Conservation (phyloP, 1,140 invertebrate species). For the Drosophila subpulchrella region DNA sequence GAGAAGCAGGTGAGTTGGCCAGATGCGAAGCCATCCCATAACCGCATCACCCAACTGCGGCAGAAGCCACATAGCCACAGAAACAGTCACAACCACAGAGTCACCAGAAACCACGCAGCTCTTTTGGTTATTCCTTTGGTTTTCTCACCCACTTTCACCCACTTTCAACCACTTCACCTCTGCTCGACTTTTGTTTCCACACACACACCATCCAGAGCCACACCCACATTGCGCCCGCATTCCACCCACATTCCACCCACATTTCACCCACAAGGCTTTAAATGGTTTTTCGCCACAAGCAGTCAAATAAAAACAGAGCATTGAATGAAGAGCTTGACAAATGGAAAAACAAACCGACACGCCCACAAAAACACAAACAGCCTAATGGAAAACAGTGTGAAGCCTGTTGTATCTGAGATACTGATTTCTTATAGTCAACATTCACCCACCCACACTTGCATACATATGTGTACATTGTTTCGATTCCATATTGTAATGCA, state of each 20-base stretch:
- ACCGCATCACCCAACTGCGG: constrained; percentile 42
- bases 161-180: constrained; percentile 5
- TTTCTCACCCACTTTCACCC: constrained; percentile 5
- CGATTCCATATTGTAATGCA: constrained; percentile 41
- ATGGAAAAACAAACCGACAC: constrained; percentile 33
- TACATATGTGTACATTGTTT: constrained; percentile 38
- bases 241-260: constrained; percentile 3
- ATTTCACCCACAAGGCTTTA: constrained; percentile 49
- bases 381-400: constrained; percentile 16
- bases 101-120: constrained; percentile 28
- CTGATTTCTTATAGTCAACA: not conserved
- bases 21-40: not conserved
- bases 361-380: constrained; percentile 12
- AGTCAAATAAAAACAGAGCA: constrained; percentile 49
- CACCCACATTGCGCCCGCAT: constrained; percentile 6
- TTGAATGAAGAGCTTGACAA: constrained; percentile 55
- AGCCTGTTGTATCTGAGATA: constrained; percentile 12
- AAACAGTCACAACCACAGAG: constrained; percentile 13
- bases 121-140: constrained; percentile 7
- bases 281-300: constrained; percentile 58
- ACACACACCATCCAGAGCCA: constrained; percentile 3
- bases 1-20: constrained; percentile 90
- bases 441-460: constrained; percentile 5
- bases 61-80: constrained; percentile 7
- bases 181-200: constrained; percentile 28